Evolutionary conservation across 2,888 invertebrate genomes (phyloP), one percentile per base, ranked within the genome.

Genomic region (Selenia dentaria): DNA sequence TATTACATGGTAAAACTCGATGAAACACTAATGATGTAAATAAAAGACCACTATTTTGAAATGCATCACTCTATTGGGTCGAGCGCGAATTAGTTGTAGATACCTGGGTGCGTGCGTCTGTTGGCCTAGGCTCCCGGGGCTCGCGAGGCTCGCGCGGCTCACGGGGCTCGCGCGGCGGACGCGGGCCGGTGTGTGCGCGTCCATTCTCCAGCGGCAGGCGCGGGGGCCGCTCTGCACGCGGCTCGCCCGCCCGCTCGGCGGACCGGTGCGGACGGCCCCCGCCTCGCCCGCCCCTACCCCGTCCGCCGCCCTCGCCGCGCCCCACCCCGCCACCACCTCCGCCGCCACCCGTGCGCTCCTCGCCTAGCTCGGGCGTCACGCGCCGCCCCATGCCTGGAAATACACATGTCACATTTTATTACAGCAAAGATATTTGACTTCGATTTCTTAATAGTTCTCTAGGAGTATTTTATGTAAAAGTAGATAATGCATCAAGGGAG

Each of bases 281-380:
- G 2, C 29, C 35, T 27, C 9, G 37, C 48, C 13, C 53, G 70
- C n/a, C 38, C 59, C 42, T 82, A 49, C 82, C 74, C 60, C 94
- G 92, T 74, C 94, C 94, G 4, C 41, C 62, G 11, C 51, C 46
- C 22, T 48, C 54, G 59, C 26, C 36, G 4, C 20, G 11, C 39
- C 64, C 63, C 44, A 74, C 65, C 57, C 67, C 63, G 81, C 34
- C 16, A 27, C 26, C 37, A 2, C 29, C 35, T 28, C 6, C 41
- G 49, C 14, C 53, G 70, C n/a, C 36, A 59, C 42, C 83, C 49
- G 81, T 74, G 60, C 94, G 92, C 75, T 94, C 94, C 54, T 94
- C 94, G 43, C 86, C 92, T 51, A 93, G 91, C 64, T 95, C 95
- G 8, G 94, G 93, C 28, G 94, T 93, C 63, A 93, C 92, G 69